Percentiles rank a stretch among this genome's conserved stretches.
phyloP scores from a whole-genome alignment of 2,888 invertebrate genomes.

The Ethmia dodecea region DNA sequence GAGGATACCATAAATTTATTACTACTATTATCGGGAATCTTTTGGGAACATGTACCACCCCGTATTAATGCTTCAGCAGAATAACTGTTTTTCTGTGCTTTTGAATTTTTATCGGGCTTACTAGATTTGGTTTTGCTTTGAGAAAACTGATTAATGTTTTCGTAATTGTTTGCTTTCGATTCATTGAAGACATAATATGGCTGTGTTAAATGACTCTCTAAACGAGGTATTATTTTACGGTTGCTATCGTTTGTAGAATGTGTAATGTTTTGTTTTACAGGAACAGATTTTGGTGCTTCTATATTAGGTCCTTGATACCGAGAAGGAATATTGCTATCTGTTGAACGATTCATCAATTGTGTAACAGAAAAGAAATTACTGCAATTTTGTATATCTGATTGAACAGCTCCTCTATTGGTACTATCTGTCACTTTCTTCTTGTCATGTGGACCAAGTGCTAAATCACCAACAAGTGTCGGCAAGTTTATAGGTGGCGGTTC shows the following conservation, averaged over 20 bases:
- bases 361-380: constrained; percentile 68
- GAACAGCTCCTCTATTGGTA: constrained; percentile 37
- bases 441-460: constrained; percentile 67
- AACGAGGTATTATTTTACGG: constrained; percentile 47
- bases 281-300: constrained; percentile 39
- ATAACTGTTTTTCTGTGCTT: constrained; percentile 62
- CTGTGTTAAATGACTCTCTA: constrained; percentile 50
- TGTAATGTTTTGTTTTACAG: constrained; percentile 45
- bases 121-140: constrained; percentile 48
- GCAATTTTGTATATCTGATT: constrained; percentile 57
- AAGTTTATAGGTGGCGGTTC: constrained; percentile 69
- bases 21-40: constrained; percentile 44
- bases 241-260: constrained; percentile 44
- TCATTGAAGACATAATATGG: constrained; percentile 59
- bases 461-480: constrained; percentile 65
- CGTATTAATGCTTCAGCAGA: constrained; percentile 65
- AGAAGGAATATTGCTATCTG: constrained; percentile 45
- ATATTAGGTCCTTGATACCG: constrained; percentile 47
- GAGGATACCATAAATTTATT: constrained; percentile 49
- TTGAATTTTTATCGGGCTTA: constrained; percentile 52
- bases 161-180: constrained; percentile 49
- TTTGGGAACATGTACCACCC: constrained; percentile 56
- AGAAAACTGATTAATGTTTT: constrained; percentile 47
- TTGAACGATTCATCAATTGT: constrained; percentile 66
- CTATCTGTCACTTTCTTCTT: constrained; percentile 56